A percentile compares a stretch with the other conserved stretches of the same genome.
These are phyloP conservation scores for Pocillopora meandrina DNA, from an alignment of 92 coral and sea anemone species.

Conservation along the genomic window DNA sequence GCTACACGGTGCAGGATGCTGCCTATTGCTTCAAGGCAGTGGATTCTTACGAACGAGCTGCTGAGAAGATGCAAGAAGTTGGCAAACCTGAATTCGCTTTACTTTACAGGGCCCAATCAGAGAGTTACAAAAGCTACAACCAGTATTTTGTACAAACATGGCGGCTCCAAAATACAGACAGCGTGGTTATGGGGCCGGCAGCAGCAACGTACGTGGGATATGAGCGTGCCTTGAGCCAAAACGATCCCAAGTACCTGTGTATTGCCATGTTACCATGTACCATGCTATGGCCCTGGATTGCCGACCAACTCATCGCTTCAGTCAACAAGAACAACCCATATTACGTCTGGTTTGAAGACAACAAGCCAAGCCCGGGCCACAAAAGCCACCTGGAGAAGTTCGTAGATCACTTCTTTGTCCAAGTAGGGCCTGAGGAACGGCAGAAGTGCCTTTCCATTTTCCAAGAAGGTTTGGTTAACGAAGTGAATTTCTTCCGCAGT, in stretches of 20 bases:
- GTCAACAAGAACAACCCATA: slow-evolving; percentile 45
- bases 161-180: slow-evolving; percentile 52
- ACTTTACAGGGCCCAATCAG: slow-evolving; percentile 38
- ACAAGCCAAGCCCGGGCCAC: slow-evolving; percentile 7
- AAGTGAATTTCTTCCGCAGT: too few species aligned
- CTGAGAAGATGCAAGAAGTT: slow-evolving; percentile 1
- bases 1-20: slow-evolving; percentile 71
- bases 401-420: too few species aligned
- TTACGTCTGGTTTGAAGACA: slow-evolving; percentile 56
- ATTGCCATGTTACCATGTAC: too few species aligned
- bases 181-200: slow-evolving; percentile 64
- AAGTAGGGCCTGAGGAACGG: too few species aligned
- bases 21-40: slow-evolving; percentile 64
- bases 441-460: too few species aligned
- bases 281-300: too few species aligned
- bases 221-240: slow-evolving; percentile 38
- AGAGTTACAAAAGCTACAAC: slow-evolving; percentile 45
- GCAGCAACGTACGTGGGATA: slow-evolving; percentile 59
- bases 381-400: slow-evolving; percentile 20
- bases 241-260: slow-evolving; percentile 13
- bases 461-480: too few species aligned
- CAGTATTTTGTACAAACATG: slow-evolving; percentile 50
- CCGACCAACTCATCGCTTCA: slow-evolving; percentile 20
- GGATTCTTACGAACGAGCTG: slow-evolving; percentile 25
- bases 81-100: slow-evolving; percentile 37